Base-by-base conservation (phyloP, 2,113 vertebrate species). In the Cygnus atratus region DNA sequence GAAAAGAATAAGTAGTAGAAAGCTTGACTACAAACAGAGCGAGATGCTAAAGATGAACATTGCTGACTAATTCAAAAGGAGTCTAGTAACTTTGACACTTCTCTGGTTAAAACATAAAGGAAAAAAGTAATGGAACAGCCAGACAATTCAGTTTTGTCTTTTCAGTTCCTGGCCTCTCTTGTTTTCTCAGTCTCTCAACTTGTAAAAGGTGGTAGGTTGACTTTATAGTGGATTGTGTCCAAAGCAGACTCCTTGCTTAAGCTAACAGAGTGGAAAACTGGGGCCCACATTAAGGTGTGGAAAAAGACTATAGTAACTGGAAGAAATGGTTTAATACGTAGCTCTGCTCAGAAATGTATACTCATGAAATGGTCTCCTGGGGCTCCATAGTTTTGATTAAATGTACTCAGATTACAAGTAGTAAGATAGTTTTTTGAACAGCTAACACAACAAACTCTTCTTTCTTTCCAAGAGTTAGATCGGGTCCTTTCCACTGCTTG, bases 161-260 rank as follows among this genome's bases (percentile, higher is more conserved):
- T 85, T 75, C 37, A 48, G 44, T 81, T 93, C 48, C 61, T 89
- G 63, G 55, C 59, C 70, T 76, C 63, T 96, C 89, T 84, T 68
- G 37, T 84, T 93, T 96, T 90, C 46, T 85, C 50, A 55, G 46
- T 59, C 37, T 93, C 46, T 77, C 59, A 89, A 80, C n/a, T 71
- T 83, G 75, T 80, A 74, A 74, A 95, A 88, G 52, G 68, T 72
- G 72, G 59, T 88, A 67, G 52, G 18, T 77, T 93, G 83, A 81
- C 85, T 93, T 93, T 80, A 6, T 82, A 73, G 83, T 95, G 88
- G 85, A 88, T 79, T 89, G 31, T 84, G 68, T 95, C 96, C 92
- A 96, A 96, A 89, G 66, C 63, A 94, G 95, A 86, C 79, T 93
- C 59, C 55, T 95, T 94, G 52, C 71, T 88, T 81, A 82, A 95